Base-by-base conservation (phyloP, 2,113 vertebrate species). In the Vulpes lagopus region DNA sequence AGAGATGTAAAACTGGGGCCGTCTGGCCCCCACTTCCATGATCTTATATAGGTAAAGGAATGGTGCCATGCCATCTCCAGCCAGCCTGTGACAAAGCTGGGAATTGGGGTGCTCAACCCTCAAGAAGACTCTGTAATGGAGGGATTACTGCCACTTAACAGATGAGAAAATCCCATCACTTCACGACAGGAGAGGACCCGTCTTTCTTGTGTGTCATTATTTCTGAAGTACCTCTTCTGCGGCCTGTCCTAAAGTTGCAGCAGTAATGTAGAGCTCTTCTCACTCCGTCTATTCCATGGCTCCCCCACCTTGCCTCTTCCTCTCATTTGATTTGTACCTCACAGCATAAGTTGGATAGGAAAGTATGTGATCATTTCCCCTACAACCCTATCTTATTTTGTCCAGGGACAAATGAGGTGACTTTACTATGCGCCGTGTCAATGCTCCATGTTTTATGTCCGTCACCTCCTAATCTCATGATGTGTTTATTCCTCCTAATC, bases 171-270 rank as follows among this genome's bases (percentile, higher is more conserved):
- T 10, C 27, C 8, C 23, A 25, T 60, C 14, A 4, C 51, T 60
- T 73, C 16, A 14, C 2, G 0, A 2, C 20, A 12, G 5, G 30
- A 9, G 22, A 71, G 3, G 59, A 53, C 15, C 14, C 2, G 1
- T 23, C 27, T 43, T 49, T n/a, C 65, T 64, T 12, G 1, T 12
- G 53, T 20, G 30, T 62, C n/a, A n/a, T 3, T 86, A 64, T 19
- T 32, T 79, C 55, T 49, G 49, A 76, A 76, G 78, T n/a, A 12
- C 30, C 35, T 43, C 62, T n/a, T 90, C 43, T 65, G 11, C 8
- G 38, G 53, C 20, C 49, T 67, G 27, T 74, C 11, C 20, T 71
- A 25, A 62, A 89, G 71, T 11, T 15, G 11, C 0, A 35, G 62
- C 2, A 1, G 12, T 4, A 25, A 32, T 4, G 10, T 16, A n/a